A percentile compares a stretch with the other conserved stretches of the same genome.
phyloP scores from a whole-genome alignment of 2,888 invertebrate species.

The Ptycholaimellus sp. region DNA sequence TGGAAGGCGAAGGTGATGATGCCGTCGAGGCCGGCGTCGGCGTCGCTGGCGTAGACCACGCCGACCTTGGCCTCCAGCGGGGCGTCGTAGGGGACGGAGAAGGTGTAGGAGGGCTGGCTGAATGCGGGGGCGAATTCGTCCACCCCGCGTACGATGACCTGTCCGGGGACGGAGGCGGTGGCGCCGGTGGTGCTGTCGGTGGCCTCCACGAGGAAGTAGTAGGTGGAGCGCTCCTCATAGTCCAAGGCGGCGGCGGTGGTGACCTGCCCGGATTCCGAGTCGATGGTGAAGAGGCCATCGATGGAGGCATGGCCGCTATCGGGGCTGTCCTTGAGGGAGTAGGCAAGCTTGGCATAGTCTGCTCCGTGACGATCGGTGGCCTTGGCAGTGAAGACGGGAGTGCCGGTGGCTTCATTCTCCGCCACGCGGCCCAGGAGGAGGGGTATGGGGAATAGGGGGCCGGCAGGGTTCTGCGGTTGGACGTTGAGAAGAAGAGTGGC shows the following conservation, averaged over 20 bases:
- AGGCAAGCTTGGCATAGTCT: conserved; percentile 54
- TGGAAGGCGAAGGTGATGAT: conserved; percentile 64
- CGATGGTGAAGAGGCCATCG: conserved; percentile 46
- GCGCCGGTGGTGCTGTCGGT: conserved; percentile 58
- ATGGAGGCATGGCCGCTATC: conserved; percentile 39
- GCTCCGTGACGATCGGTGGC: conserved; percentile 74
- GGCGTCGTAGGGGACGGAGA: conserved; percentile 38
- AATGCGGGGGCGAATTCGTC: conserved; percentile 89
- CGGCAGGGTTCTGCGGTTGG: conserved; percentile 9
- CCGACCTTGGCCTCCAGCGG: conserved; percentile 59
- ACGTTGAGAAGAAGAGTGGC: neutral
- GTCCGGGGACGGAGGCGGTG: conserved; percentile 13
- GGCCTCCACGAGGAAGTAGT: too few species aligned
- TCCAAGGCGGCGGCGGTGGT: conserved; percentile 59
- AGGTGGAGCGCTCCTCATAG: conserved; percentile 41
- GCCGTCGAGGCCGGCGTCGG: conserved; percentile 74
- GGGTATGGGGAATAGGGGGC: conserved; percentile 39
- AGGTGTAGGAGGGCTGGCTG: conserved; percentile 59
- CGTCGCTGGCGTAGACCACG: conserved; percentile 63
- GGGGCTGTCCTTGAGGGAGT: conserved; percentile 43
- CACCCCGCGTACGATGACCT: conserved; percentile 40
- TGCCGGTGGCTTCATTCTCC: conserved; percentile 66
- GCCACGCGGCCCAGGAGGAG: conserved; percentile 67
- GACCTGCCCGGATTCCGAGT: conserved; percentile 50
- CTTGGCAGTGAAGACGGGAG: conserved; percentile 58